Conservation (phyloP, 2,888 invertebrate genomes). For the Eueremaeus valkanovi region DNA sequence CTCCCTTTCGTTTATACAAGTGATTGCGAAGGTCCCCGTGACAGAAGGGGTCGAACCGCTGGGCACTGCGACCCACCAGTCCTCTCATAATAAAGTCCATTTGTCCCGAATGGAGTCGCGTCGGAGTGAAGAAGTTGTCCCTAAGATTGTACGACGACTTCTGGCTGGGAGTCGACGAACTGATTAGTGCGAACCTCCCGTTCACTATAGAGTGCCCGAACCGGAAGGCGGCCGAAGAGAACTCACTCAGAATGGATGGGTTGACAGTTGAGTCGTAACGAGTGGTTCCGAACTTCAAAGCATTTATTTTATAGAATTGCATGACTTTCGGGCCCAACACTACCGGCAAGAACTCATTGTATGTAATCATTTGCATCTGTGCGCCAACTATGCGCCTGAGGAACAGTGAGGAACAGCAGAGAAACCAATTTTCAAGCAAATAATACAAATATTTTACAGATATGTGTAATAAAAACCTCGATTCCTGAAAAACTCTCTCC, state of each 20-base stretch:
- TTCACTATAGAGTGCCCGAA: conserved; percentile 55
- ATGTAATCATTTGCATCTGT: conserved; percentile 55
- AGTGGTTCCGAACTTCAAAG: conserved; percentile 73
- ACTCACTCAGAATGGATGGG: conserved; percentile 74
- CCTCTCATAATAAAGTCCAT: conserved; percentile 54
- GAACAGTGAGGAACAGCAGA: not conserved
- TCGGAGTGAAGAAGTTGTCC: conserved; percentile 41
- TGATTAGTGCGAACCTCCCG: conserved; percentile 78
- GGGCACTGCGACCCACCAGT: conserved; percentile 53
- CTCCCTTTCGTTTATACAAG: conserved; percentile 77
- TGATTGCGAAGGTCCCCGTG: conserved; percentile 52
- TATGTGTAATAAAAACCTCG: conserved; percentile 45
- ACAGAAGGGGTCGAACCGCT: conserved; percentile 55
- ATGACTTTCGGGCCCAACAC: conserved; percentile 60
- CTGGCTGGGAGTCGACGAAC: conserved; percentile 60
- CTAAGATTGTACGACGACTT: conserved; percentile 50
- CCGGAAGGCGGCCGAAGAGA: conserved; percentile 67
- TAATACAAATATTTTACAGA: not conserved
- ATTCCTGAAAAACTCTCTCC: conserved; percentile 53
- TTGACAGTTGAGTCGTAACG: conserved; percentile 58
- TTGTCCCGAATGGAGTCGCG: conserved; percentile 35
- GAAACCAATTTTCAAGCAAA: not conserved
- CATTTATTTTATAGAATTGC: conserved; percentile 51
- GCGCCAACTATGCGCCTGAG: conserved; percentile 53
- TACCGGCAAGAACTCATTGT: conserved; percentile 62